Base-by-base conservation (phyloP, 2,113 vertebrate genomes). In the Peromyscus polionotus region DNA sequence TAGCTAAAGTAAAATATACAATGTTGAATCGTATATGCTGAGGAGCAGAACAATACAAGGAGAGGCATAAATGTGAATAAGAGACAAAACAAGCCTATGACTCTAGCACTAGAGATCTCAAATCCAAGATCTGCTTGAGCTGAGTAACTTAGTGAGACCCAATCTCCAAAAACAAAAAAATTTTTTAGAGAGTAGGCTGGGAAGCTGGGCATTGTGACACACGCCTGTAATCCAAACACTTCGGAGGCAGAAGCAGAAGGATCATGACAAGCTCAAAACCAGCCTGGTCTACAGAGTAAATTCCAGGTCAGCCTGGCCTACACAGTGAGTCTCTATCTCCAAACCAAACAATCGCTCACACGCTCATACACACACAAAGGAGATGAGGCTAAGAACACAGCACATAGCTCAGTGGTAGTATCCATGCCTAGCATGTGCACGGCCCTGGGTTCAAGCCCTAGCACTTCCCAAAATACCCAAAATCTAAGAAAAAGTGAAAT, bases 41-140 rank as follows among this genome's bases (percentile, higher is more conserved):
- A 92, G 31, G 48, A 95, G 20, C 54, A 95, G 81, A 95, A 80
- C 57, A 89, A 95, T 73, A 12, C 39, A 92, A 33, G 42, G n/a
- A 89, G 86, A 90, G 14, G 24, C 33, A 90, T 61, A 59, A 91
- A 88, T 92, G 57, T 79, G 28, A 88, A 94, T 17, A 54, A 89
- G 20, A 63, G 22, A 81, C 61, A 90, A 93, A 57, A 33, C 14
- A 88, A 48, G 20, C 33, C 31, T 36, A 48, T 24, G 63, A 68
- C 63, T 33, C 63, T 11, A 87, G 31, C 28, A 33, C 63, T 22
- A 68, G 63, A 57, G 45, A 11, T 36, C 16, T 67, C 63, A 87
- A 86, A 67, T 68, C 31, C 63, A 68, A 68, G 63, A n/a, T 5
- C 63, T 51, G 17, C 45, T 87, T 87, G 63, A 67, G 63, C 63